Conservation (phyloP, 2,888 invertebrate genomes). For the Rhabditoides inermis region DNA sequence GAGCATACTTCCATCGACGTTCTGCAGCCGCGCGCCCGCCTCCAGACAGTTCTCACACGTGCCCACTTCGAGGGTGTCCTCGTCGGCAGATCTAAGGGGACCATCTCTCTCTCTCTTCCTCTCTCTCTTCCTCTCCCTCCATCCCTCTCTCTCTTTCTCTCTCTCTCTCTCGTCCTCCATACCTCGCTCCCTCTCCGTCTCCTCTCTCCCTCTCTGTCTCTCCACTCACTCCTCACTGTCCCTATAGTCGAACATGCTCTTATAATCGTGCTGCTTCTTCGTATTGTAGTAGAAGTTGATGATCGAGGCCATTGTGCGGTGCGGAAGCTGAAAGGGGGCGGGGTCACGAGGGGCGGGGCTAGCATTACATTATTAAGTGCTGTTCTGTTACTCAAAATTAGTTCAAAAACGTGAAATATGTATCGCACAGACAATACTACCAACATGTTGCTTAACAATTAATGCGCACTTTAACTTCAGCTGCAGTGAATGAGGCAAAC, state of each 20-base stretch:
- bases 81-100: background rate
- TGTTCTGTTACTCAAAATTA: background rate
- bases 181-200: background rate
- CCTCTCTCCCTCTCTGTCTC: background rate
- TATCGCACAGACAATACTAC: too few species aligned
- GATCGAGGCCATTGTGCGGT: conserved; percentile 8
- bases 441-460: too few species aligned
- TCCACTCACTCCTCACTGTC: background rate
- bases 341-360: too few species aligned
- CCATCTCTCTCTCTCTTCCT: too few species aligned
- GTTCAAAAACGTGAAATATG: background rate
- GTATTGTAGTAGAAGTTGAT: conserved; percentile 9
- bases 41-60: background rate
- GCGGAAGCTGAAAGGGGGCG: conserved; percentile 7
- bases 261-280: conserved; percentile 11
- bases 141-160: background rate
- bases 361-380: background rate
- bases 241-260: background rate
- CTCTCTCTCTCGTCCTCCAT: background rate
- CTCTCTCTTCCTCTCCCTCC: background rate
- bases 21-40: too few species aligned
- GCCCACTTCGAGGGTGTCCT: background rate
- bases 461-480: too few species aligned
- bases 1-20: too few species aligned
- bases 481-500: too few species aligned